Conservation (phyloP, 2,888 invertebrate species). For the Acanthococcus lagerstroemiae region DNA sequence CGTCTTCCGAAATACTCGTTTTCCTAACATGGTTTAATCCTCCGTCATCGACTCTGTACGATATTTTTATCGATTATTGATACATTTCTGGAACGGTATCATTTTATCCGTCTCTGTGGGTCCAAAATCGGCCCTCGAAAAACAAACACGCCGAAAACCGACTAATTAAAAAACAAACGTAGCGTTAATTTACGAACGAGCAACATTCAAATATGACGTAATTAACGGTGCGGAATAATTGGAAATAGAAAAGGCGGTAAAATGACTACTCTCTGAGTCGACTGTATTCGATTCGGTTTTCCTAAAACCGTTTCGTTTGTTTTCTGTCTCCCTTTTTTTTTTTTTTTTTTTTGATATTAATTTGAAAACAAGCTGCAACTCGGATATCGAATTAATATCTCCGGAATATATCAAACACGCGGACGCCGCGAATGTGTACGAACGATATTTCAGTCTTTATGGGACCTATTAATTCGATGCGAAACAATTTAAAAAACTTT, state of each 20-base stretch:
- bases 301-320: neutral
- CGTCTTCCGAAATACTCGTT: too few relatives aligned
- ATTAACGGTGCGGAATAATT: neutral
- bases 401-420: neutral
- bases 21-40: too few relatives aligned
- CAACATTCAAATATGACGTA: neutral
- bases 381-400: conserved; percentile 16
- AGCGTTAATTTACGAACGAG: neutral
- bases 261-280: neutral
- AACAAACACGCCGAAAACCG: too few relatives aligned
- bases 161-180: too few relatives aligned
- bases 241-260: neutral
- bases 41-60: too few relatives aligned
- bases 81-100: too few relatives aligned
- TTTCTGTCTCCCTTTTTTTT: neutral
- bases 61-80: too few relatives aligned
- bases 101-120: too few relatives aligned
- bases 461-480: conserved; percentile 18
- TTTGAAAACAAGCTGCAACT: conserved; percentile 16
- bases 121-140: too few relatives aligned
- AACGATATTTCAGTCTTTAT: conserved; percentile 17
- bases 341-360: conserved; percentile 7
- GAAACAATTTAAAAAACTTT: conserved; percentile 1
- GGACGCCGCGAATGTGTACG: neutral
- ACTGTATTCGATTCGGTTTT: neutral